Percentiles rank a stretch among this genome's conserved stretches.
These are phyloP conservation scores for Hipposideros larvatus DNA, from an alignment of 2,797 vertebrate genomes.

Conservation along the genomic window DNA sequence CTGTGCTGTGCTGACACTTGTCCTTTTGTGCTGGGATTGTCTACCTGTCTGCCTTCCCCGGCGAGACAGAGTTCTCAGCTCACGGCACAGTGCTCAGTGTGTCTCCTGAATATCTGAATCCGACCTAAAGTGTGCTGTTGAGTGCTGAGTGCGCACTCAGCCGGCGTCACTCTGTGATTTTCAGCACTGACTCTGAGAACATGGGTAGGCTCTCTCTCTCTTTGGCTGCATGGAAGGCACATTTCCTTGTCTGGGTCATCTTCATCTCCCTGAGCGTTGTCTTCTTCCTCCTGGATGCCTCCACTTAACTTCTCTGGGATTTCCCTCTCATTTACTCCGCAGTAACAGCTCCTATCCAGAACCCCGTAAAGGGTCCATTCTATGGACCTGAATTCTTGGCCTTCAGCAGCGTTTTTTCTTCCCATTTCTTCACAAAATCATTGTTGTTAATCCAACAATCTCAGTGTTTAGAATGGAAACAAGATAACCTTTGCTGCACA, in stretches of 20 bases:
- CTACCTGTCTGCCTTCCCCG: too few species aligned
- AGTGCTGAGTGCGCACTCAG: too few species aligned
- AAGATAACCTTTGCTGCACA: background rate
- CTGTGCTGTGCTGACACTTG: background rate
- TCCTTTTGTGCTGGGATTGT: background rate
- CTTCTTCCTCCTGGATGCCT: background rate
- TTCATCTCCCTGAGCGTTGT: background rate
- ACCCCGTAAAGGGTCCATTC: accelerated
- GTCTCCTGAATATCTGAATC: background rate
- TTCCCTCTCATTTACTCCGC: background rate
- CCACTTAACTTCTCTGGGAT: background rate
- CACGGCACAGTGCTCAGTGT: accelerated
- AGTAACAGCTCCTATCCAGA: background rate
- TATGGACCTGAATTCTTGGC: background rate
- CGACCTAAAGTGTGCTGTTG: background rate
- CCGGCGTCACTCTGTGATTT: background rate
- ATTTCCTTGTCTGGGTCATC: background rate
- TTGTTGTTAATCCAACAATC: background rate
- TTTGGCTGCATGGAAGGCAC: background rate
- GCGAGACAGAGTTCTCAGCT: background rate
- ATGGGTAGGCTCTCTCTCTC: background rate
- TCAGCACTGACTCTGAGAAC: background rate
- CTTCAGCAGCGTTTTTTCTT: background rate
- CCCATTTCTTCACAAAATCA: background rate
- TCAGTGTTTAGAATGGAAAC: background rate